Conservation (phyloP, 30 jellyfish, hydroid and myxozoan genomes). For the Hydra vulgaris region DNA sequence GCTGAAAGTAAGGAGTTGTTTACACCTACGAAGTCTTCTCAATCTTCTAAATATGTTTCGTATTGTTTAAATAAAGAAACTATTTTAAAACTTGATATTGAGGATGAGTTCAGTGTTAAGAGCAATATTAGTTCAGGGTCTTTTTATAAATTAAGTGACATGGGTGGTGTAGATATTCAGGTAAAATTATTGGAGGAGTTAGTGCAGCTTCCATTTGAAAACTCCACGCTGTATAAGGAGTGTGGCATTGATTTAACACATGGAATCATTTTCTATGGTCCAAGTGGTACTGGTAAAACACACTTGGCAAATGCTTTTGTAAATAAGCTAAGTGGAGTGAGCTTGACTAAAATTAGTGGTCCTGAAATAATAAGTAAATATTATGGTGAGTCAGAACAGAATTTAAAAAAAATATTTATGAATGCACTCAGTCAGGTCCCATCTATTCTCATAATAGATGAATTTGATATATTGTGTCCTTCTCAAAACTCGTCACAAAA, state of each 20-base stretch:
- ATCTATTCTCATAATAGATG: slow-evolving; percentile 73
- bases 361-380: slow-evolving; percentile 87
- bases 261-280: slow-evolving; percentile 86
- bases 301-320: slow-evolving; percentile 62
- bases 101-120: neutral
- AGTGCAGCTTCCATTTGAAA: slow-evolving; percentile 13
- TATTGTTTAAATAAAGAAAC: neutral
- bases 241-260: slow-evolving; percentile 48
- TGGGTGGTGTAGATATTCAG: slow-evolving; percentile 19
- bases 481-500: slow-evolving; percentile 57
- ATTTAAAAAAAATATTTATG: slow-evolving; percentile 51
- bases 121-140: neutral
- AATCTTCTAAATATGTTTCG: neutral
- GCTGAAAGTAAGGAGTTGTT: neutral
- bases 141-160: neutral
- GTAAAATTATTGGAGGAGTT: neutral
- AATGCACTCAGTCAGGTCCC: slow-evolving; percentile 69
- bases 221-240: neutral
- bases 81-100: neutral
- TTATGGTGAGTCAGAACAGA: slow-evolving; percentile 86
- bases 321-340: slow-evolving; percentile 36
- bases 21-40: slow-evolving; percentile 10
- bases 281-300: slow-evolving; percentile 93
- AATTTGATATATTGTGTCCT: slow-evolving; percentile 87
- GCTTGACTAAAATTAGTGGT: slow-evolving; percentile 51